Evolutionary conservation across 2,113 vertebrate species (phyloP).

Genomic region (Tautogolabrus adspersus): DNA sequence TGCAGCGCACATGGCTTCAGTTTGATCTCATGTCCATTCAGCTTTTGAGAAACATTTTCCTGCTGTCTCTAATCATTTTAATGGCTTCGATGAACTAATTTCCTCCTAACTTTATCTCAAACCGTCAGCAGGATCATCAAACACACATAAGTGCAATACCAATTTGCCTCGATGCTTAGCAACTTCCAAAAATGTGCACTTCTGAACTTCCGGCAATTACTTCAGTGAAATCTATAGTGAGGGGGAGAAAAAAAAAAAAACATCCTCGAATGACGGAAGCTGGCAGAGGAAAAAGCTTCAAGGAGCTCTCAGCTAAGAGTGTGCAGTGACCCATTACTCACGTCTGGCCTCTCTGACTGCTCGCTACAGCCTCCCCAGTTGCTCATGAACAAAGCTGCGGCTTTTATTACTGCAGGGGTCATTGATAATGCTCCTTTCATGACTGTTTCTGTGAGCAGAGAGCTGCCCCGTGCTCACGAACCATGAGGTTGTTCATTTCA

Average conservation of each 20-base stretch:
- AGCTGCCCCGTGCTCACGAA: constrained; percentile 26
- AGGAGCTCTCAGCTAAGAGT: constrained; percentile 66
- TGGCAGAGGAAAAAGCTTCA: constrained; percentile 38
- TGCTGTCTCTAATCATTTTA: not conserved
- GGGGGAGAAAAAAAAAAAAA: constrained; percentile 6
- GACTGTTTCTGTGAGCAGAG: constrained; percentile 40
- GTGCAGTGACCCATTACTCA: constrained; percentile 75
- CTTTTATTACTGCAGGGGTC: constrained; percentile 70
- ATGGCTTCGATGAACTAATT: not conserved
- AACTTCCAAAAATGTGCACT: constrained; percentile 43
- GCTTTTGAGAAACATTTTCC: not conserved
- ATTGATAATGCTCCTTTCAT: constrained; percentile 62
- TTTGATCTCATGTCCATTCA: not conserved
- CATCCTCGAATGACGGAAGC: constrained; percentile 29
- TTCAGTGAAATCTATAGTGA: constrained; percentile 35
- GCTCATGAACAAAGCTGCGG: constrained; percentile 49
- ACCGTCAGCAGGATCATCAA: constrained; percentile 8
- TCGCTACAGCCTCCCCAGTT: constrained; percentile 49
- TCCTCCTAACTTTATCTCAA: not conserved
- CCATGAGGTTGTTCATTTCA: constrained; percentile 40
- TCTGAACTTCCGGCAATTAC: constrained; percentile 60
- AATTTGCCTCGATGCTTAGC: constrained; percentile 8
- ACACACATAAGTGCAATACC: not conserved
- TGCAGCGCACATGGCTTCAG: not conserved
- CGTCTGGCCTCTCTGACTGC: constrained; percentile 59